Conservation (phyloP, 64 coral and sea anemone species). For the Astreopora myriophthalma region DNA sequence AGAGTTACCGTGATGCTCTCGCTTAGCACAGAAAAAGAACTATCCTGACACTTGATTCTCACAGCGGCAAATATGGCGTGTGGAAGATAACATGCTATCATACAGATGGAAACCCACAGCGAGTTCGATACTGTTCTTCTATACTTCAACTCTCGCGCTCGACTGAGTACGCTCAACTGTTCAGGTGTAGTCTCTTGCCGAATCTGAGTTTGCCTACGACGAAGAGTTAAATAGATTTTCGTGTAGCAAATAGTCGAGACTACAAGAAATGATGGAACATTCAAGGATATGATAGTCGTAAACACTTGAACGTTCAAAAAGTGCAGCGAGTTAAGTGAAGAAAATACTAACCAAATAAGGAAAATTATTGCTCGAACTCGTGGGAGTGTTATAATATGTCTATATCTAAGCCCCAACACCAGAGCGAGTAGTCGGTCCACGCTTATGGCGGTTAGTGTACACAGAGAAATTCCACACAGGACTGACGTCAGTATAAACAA, state of each 20-base stretch:
- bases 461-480: background rate
- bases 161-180: background rate
- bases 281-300: background rate
- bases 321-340: background rate
- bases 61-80: background rate
- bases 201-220: background rate
- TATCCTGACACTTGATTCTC: background rate
- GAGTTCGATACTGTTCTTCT: background rate
- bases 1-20: background rate
- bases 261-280: background rate
- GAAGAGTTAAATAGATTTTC: background rate
- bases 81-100: background rate
- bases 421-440: slow-evolving; percentile 23
- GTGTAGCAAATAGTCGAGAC: background rate
- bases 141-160: background rate
- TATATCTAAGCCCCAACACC: background rate
- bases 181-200: background rate
- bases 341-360: background rate
- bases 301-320: background rate
- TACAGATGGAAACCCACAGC: background rate
- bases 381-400: background rate
- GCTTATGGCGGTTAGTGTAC: slow-evolving; percentile 10
- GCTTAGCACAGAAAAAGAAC: background rate
- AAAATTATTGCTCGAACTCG: background rate
- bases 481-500: background rate